A percentile compares a stretch with the other conserved stretches of the same genome.
Evolutionary conservation across 2,888 invertebrate species (phyloP).

Genomic region (Rhimphoctona megacephalus): DNA sequence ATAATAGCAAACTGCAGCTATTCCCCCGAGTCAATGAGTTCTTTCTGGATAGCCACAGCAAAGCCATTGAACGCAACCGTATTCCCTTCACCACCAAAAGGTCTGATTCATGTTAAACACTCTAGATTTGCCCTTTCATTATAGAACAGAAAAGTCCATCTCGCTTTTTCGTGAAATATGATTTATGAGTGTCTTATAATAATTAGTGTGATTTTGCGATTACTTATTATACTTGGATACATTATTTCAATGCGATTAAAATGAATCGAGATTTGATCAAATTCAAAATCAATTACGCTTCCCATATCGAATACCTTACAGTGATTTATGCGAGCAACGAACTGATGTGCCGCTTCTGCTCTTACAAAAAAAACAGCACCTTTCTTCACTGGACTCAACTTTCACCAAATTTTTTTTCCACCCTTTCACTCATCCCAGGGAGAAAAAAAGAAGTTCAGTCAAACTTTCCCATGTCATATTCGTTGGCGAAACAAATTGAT

Average conservation of each 20-base stretch:
- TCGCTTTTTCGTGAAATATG: not conserved
- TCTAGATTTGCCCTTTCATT: not conserved
- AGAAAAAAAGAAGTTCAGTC: not conserved
- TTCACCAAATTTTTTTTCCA: not conserved
- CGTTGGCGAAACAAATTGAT: not conserved
- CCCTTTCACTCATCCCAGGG: not conserved
- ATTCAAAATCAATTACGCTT: not conserved
- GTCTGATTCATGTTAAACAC: not conserved
- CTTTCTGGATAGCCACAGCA: slow-evolving; percentile 28
- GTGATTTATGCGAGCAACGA: slow-evolving; percentile 6
- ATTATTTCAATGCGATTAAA: not conserved
- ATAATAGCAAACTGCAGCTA: slow-evolving; percentile 50
- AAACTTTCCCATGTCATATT: not conserved
- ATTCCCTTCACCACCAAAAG: slow-evolving; percentile 6
- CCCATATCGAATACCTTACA: not conserved
- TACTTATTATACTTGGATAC: not conserved
- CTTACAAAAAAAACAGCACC: not conserved
- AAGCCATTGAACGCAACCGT: slow-evolving; percentile 45
- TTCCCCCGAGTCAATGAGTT: slow-evolving; percentile 58
- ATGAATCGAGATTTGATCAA: not conserved
- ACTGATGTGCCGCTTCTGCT: not conserved
- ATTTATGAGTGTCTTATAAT: not conserved
- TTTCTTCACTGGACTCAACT: slow-evolving; percentile 5
- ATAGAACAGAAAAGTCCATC: not conserved
- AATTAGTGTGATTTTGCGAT: not conserved